Conservation (phyloP, 2,113 vertebrate genomes). For the Aspidoscelis tigris region DNA sequence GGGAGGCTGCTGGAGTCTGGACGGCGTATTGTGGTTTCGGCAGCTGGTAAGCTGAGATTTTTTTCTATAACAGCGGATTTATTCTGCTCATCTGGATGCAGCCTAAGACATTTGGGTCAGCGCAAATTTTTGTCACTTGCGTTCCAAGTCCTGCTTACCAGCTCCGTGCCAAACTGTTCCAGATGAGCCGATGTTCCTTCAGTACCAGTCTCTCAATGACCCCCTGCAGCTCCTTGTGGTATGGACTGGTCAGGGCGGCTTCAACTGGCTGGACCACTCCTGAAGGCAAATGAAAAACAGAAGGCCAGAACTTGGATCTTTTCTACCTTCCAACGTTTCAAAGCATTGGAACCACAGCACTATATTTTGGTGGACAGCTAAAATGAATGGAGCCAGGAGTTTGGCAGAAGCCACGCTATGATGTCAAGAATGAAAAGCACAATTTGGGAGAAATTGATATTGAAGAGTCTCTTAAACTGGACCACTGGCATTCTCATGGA, state of each 20-base stretch:
- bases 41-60: too few relatives aligned
- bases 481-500: too few relatives aligned
- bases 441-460: neutral
- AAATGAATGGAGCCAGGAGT: neutral
- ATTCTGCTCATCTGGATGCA: too few relatives aligned
- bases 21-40: too few relatives aligned
- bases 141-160: slow-evolving; percentile 75
- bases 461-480: too few relatives aligned
- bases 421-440: neutral
- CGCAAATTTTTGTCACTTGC: neutral
- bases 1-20: too few relatives aligned
- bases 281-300: slow-evolving; percentile 44
- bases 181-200: slow-evolving; percentile 85
- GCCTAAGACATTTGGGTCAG: too few relatives aligned
- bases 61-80: too few relatives aligned
- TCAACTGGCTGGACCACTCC: slow-evolving; percentile 81
- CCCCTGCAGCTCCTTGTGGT: slow-evolving; percentile 79
- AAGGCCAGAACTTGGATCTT: neutral
- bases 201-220: slow-evolving; percentile 87
- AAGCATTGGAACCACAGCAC: too few relatives aligned
- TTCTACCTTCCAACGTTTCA: too few relatives aligned
- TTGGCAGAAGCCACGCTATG: too few relatives aligned
- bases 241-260: slow-evolving; percentile 79
- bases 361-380: too few relatives aligned
- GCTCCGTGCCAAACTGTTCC: slow-evolving; percentile 81